A percentile compares a stretch with the other conserved stretches of the same genome.
Conservation (phyloP, 2,888 invertebrate species). For the Dasysyrphus tricinctus region DNA sequence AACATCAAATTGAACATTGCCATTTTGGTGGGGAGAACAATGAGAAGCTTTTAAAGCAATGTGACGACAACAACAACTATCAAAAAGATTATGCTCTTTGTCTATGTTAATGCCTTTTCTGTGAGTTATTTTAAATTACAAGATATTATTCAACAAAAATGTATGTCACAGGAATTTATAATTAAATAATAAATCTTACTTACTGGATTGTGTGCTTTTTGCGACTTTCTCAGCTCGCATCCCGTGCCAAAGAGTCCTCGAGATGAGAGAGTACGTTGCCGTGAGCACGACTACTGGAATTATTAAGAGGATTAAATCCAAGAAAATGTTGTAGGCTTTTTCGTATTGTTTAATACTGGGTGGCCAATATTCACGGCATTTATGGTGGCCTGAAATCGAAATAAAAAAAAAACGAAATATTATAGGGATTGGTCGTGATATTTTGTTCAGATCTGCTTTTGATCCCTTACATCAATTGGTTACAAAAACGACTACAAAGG, state of each 20-base stretch:
- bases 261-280: conserved; percentile 85
- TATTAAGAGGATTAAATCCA: conserved; percentile 86
- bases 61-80: no score
- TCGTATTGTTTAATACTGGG: conserved; percentile 84
- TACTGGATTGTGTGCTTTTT: conserved; percentile 83
- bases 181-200: conserved; percentile 52
- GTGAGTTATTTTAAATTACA: not conserved
- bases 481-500: no score
- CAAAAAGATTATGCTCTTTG: not conserved
- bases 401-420: not conserved
- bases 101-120: not conserved
- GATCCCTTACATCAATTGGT: no score
- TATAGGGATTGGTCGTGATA: no score
- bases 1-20: not conserved
- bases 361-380: conserved; percentile 86
- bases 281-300: conserved; percentile 87
- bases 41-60: not conserved
- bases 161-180: not conserved
- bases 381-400: conserved; percentile 84
- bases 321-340: conserved; percentile 85
- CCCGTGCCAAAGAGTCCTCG: conserved; percentile 78
- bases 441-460: no score
- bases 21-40: not conserved
- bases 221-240: conserved; percentile 81
- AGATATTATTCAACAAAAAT: not conserved